phyloP scores from a whole-genome alignment of 2,888 invertebrate species.

The Dioctria rufipes region DNA sequence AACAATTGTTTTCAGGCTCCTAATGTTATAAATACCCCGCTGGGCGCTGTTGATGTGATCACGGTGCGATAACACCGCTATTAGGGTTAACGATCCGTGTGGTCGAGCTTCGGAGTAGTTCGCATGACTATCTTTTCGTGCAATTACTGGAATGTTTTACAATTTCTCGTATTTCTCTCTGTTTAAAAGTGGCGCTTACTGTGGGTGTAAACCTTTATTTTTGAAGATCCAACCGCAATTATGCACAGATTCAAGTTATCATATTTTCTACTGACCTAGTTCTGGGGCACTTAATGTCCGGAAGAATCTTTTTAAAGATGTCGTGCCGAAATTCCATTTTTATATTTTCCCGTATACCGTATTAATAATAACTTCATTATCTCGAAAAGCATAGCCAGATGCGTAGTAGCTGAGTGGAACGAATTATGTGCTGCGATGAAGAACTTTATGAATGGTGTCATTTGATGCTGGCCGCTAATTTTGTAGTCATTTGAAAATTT shows the following conservation, averaged over 20 bases:
- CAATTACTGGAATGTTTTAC: neutral
- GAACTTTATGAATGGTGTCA: no score
- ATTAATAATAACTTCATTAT: conserved; percentile 23
- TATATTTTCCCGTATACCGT: conserved; percentile 1
- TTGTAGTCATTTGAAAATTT: no score
- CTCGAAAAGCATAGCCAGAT: neutral
- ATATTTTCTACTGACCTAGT: conserved; percentile 24
- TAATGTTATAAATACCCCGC: neutral
- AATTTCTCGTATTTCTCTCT: neutral
- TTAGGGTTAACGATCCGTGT: conserved; percentile 46
- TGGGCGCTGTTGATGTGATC: conserved; percentile 41
- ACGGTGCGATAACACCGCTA: conserved; percentile 31
- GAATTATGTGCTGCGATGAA: neutral
- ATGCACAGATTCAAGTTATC: conserved; percentile 9
- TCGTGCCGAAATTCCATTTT: neutral
- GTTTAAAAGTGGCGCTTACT: neutral
- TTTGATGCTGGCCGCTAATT: no score
- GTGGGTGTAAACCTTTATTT: neutral
- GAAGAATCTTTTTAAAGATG: conserved; percentile 35
- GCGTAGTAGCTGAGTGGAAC: conserved; percentile 4
- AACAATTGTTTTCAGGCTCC: conserved; percentile 34
- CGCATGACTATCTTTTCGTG: conserved; percentile 43
- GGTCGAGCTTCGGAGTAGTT: conserved; percentile 13
- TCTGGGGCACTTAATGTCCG: conserved; percentile 30
- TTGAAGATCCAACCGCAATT: conserved; percentile 15